Conservation (phyloP, 2,113 vertebrate genomes). For the Ailuropoda melanoleuca region DNA sequence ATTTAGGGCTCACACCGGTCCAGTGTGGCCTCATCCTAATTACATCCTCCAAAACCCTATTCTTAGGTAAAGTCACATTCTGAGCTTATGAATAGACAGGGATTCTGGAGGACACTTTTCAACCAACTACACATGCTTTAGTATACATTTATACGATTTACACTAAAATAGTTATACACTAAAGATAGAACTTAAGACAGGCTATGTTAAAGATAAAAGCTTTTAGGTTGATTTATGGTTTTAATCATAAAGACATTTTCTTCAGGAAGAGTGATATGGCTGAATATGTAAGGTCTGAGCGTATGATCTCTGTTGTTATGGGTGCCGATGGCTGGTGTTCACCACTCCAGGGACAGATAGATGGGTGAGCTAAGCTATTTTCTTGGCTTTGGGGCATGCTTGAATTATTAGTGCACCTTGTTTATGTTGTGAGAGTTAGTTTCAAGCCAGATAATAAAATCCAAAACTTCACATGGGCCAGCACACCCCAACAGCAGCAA, state of each 20-base stretch:
- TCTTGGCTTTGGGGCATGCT: not conserved
- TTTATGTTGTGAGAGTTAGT: not conserved
- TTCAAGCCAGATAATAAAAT: not conserved
- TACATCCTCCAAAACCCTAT: not conserved
- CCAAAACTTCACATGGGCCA: not conserved
- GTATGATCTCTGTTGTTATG: no score
- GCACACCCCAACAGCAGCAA: not conserved
- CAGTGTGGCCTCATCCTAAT: not conserved
- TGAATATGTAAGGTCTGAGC: not conserved
- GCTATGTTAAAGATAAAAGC: not conserved
- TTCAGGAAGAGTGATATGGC: not conserved
- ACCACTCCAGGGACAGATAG: rapidly evolving
- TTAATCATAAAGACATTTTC: not conserved
- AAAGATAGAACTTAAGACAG: not conserved
- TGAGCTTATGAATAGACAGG: not conserved
- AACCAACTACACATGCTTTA: not conserved
- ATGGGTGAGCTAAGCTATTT: not conserved
- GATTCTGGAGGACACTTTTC: not conserved
- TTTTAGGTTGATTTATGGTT: not conserved
- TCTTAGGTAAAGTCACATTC: not conserved
- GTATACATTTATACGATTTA: no score
- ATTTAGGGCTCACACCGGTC: not conserved
- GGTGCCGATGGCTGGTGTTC: not conserved
- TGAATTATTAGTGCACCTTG: not conserved
- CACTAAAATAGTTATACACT: no score